Conservation (phyloP, 2,888 invertebrate species). For the Hydrotaea diabolus region DNA sequence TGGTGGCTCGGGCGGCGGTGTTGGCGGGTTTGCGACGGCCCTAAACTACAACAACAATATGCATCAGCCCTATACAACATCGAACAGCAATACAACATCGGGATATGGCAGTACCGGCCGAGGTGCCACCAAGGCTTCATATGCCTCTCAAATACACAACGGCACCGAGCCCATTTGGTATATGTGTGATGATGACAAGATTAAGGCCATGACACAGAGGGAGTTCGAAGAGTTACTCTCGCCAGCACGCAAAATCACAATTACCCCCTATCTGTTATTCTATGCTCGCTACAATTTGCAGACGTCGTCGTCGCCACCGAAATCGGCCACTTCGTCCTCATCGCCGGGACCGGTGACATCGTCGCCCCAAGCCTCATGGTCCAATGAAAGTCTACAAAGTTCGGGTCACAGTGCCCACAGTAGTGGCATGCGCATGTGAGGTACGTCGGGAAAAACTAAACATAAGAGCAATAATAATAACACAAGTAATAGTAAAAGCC, state of each 20-base stretch:
- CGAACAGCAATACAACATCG: slow-evolving; percentile 73
- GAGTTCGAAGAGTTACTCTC: slow-evolving; percentile 91
- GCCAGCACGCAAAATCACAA: slow-evolving; percentile 87
- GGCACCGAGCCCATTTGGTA: slow-evolving; percentile 85
- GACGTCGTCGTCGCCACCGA: slow-evolving; percentile 68
- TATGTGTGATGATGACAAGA: slow-evolving; percentile 93
- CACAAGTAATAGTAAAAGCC: slow-evolving; percentile 55
- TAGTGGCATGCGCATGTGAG: slow-evolving; percentile 73
- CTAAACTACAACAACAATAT: slow-evolving; percentile 65
- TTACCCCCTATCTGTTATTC: slow-evolving; percentile 93
- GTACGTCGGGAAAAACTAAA: slow-evolving; percentile 55
- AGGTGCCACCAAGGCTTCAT: slow-evolving; percentile 63
- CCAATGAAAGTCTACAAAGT: slow-evolving; percentile 75
- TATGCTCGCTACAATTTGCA: slow-evolving; percentile 85
- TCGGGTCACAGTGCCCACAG: slow-evolving; percentile 64
- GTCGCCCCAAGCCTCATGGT: slow-evolving; percentile 73
- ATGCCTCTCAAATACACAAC: slow-evolving; percentile 66
- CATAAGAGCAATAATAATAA: slow-evolving; percentile 57
- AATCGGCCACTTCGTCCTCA: slow-evolving; percentile 49
- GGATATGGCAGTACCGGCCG: slow-evolving; percentile 77
- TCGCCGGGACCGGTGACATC: slow-evolving; percentile 68
- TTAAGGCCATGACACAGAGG: slow-evolving; percentile 88
- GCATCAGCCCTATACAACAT: slow-evolving; percentile 65
- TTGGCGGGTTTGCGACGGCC: slow-evolving; percentile 56
- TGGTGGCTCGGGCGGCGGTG: slow-evolving; percentile 63